Base-by-base conservation (phyloP, 2,797 vertebrate genomes). In the Varecia variegata region DNA sequence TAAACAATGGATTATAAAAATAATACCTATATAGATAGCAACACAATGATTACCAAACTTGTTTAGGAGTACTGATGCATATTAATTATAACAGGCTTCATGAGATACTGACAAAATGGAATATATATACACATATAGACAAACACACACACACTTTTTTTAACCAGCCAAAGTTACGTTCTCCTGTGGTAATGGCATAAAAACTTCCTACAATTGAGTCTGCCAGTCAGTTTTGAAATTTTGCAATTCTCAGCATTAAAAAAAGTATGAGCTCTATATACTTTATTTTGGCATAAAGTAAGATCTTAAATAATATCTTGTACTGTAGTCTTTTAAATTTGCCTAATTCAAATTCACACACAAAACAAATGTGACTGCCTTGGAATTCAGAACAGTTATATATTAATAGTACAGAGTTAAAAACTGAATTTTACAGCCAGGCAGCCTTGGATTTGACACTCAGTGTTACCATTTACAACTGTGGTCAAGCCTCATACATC, bases 271-370 rank as follows among this genome's bases (percentile, higher is more conserved):
- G 14, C 45, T 62, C 23, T 73, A 14, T 83, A 11, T 13, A 65
- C 35, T 93, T 92, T 96, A 45, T 85, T 80, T 95, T 89, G 65
- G 76, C 85, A 58, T 45, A 73, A 70, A 86, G 21, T 56, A 88
- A 70, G 13, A 68, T 52, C 23, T 88, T 74, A 56, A 90, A 45
- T 84, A 85, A 70, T 91, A 87, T 70, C 91, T 88, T 71, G 62
- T 88, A n/a, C 38, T 71, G 1, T 5, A n/a, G 21, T 81, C 21
- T 60, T 85, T 90, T 21, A 35, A 25, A 81, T 92, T 90, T 87
- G 7, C 32, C 80, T 68, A 54, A 54, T 82, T 96, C 70, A 88
- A 74, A 93, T 89, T 88, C 70, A 74, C 54, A 76, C 58, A 81
- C 38, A 76, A 58, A 21, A 40, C 70, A 84, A 60, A 80, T 38